Base-by-base conservation (phyloP, 2,797 vertebrate species). In the Poeciliopsis gracilis region DNA sequence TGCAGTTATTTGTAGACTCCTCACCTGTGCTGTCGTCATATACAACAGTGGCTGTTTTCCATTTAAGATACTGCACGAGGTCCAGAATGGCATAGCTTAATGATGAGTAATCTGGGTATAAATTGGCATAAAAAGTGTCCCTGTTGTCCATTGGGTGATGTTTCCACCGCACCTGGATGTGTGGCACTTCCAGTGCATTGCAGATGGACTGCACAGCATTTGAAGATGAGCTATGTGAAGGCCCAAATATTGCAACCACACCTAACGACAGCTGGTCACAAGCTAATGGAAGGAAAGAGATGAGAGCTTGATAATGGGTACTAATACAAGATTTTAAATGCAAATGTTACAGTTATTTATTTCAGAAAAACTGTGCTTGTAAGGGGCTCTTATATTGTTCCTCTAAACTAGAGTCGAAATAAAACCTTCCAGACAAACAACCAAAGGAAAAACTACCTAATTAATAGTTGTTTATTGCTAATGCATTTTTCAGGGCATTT, bases 111-210 rank as follows among this genome's bases (percentile, higher is more conserved):
- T 99, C 98, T 0, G 98, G 98, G 47, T 99, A 99, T 75, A 99
- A 95, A 95, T 99, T 99, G 91, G 98, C 98, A 11, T 99, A 99
- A 95, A 99, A 99, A 77, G 95, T 96, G 93, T 99, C 98, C 89
- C 98, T 97, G 95, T 99, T 99, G 94, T 99, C 98, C 97, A 98
- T 89, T 0, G 98, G 98, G 84, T 99, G 98, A 69, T 99, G 98
- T 90, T 99, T 99, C 98, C 98, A 99, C n/a, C 98, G 96, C 51
- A 99, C 97, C 90, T 99, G 98, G 76, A 99, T 95, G 93, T 99
- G 98, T 12, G 98, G 98, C 1, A 99, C 98, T 75, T 99, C 98
- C 94, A 99, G 86, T 2, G 98, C 98, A 0, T 99, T 99, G 95
- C 98, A 99, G 85, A 99, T 99, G 16, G 98, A 99, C 95, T 99